Percentiles rank a stretch among this genome's conserved stretches.
Evolutionary conservation across 2,113 vertebrate genomes (phyloP).

Genomic region (Pluvialis apricaria): DNA sequence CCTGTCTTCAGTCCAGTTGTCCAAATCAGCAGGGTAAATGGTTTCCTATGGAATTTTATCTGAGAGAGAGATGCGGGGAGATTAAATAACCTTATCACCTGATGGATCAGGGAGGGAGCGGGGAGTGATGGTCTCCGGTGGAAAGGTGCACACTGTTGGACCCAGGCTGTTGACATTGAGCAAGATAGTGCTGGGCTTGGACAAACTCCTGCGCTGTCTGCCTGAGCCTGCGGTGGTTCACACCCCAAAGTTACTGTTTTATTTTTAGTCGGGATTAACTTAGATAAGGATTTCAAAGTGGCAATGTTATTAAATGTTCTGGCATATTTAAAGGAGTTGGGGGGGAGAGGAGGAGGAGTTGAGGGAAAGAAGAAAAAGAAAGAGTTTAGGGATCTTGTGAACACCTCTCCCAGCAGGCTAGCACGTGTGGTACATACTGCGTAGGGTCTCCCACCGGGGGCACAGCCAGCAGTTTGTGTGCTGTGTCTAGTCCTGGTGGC

Average conservation of each 20-base stretch:
- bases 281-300: neutral
- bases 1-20: neutral
- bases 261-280: neutral
- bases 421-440: accelerated
- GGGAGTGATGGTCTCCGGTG: neutral
- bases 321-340: neutral
- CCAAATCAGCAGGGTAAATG: neutral
- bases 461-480: neutral
- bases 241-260: neutral
- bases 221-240: neutral
- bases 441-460: neutral
- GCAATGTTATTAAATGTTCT: neutral
- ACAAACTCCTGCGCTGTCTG: neutral
- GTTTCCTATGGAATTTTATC: neutral
- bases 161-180: neutral
- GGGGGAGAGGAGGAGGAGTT: neutral
- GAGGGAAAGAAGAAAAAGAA: neutral
- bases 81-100: neutral
- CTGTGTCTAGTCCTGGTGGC: neutral
- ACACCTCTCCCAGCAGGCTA: accelerated
- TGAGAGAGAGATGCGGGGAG: neutral
- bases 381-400: neutral
- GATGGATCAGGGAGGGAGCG: neutral
- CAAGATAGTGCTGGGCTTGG: neutral
- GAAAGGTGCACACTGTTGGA: neutral